Conservation (phyloP, 2,888 invertebrate species). For the Drosophila rubida region DNA sequence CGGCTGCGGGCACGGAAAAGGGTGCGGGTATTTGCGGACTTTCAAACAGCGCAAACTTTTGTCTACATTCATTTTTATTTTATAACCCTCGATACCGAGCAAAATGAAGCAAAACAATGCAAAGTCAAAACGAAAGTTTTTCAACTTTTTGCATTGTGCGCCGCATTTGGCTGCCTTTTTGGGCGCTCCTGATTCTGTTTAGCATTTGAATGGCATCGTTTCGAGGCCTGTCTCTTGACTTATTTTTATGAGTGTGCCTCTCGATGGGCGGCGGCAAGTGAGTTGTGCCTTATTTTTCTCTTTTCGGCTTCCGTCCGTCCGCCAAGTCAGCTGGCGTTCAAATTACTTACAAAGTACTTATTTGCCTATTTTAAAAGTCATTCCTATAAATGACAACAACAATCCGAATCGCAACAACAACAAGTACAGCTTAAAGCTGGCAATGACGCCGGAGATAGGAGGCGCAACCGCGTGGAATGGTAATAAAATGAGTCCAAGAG, state of each 20-base stretch:
- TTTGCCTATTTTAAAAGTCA: conserved; percentile 75
- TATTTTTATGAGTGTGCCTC: conserved; percentile 62
- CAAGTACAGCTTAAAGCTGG: conserved; percentile 26
- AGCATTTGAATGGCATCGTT: conserved; percentile 71
- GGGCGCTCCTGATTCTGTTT: conserved; percentile 54
- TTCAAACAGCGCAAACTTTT: conserved; percentile 63
- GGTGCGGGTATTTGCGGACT: conserved; percentile 60
- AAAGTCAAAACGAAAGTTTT: conserved; percentile 68
- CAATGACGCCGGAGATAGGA: conserved; percentile 17
- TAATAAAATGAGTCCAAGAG: conserved; percentile 66
- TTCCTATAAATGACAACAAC: conserved; percentile 62
- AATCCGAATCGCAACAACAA: conserved; percentile 5
- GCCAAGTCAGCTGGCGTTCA: conserved; percentile 47
- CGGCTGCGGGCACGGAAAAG: conserved; percentile 10
- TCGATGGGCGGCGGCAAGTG: conserved; percentile 45
- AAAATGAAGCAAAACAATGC: conserved; percentile 40
- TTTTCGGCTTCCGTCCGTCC: background rate
- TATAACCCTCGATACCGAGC: conserved; percentile 67
- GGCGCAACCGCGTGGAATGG: conserved; percentile 38
- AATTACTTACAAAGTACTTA: conserved; percentile 80
- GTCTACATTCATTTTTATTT: conserved; percentile 74
- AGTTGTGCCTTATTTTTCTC: conserved; percentile 12
- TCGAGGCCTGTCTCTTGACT: conserved; percentile 64
- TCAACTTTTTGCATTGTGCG: conserved; percentile 64
- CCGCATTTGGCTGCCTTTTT: conserved; percentile 38